A percentile compares a stretch with the other conserved stretches of the same genome.
phyloP scores from a whole-genome alignment of 2,113 vertebrate genomes.

The Alexandromys fortis region DNA sequence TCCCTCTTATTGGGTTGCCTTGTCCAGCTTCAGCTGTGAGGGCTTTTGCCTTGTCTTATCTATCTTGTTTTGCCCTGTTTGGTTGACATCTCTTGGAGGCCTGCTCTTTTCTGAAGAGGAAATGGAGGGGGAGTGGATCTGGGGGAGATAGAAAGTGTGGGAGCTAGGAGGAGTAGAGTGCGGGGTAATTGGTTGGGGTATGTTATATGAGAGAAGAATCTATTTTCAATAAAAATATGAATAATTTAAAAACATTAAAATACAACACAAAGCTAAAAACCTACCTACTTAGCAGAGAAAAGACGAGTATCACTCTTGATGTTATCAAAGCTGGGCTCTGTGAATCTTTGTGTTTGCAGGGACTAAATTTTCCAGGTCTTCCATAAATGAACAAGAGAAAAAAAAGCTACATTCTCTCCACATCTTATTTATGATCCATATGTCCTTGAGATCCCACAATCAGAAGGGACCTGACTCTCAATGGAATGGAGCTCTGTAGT shows the following conservation, averaged over 20 bases:
- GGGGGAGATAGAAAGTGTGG: neutral
- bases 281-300: constrained; percentile 12
- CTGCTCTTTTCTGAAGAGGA: neutral
- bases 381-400: neutral
- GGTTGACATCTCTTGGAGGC: neutral
- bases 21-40: neutral
- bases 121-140: neutral
- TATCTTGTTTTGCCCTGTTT: neutral
- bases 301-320: neutral
- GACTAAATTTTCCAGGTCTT: neutral
- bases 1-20: neutral
- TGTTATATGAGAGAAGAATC: neutral
- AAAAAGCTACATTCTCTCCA: constrained; percentile 22
- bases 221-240: neutral
- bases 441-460: neutral
- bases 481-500: neutral
- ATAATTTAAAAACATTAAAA: neutral
- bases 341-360: neutral
- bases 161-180: neutral
- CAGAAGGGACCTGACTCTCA: constrained; percentile 16
- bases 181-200: neutral
- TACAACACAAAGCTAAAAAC: neutral
- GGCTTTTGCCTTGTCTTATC: neutral
- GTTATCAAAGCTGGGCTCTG: neutral
- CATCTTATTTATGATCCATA: neutral